These are phyloP conservation scores for Nanorana parkeri DNA, from an alignment of 2,113 vertebrate species.

Conservation along the genomic window DNA sequence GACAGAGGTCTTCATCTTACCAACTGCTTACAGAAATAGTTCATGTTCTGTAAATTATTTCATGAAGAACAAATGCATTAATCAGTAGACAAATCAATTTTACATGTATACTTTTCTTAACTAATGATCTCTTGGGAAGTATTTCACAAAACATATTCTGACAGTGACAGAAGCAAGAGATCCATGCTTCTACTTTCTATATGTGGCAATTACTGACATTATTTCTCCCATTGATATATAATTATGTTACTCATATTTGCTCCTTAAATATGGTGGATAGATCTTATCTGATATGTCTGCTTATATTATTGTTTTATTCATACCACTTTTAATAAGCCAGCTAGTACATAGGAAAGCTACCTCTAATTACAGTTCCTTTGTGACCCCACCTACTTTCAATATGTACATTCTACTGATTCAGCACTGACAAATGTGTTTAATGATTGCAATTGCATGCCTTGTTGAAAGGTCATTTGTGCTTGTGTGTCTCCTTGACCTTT, in stretches of 20 bases:
- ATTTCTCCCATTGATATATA: not conserved
- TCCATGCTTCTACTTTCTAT: too few relatives aligned
- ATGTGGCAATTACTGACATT: not conserved
- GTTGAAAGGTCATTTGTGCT: constrained; percentile 44
- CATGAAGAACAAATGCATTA: too few relatives aligned
- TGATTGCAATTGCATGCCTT: constrained; percentile 37
- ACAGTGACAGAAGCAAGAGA: too few relatives aligned
- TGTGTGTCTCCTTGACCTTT: constrained; percentile 38
- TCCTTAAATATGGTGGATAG: not conserved
- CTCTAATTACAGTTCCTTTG: constrained; percentile 11
- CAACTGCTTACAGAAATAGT: too few relatives aligned
- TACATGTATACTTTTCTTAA: too few relatives aligned
- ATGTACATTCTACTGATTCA: constrained; percentile 7
- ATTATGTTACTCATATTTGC: not conserved
- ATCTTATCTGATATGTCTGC: not conserved
- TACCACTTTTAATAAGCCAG: not conserved
- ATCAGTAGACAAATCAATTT: too few relatives aligned
- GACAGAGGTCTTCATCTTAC: too few relatives aligned
- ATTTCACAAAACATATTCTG: too few relatives aligned
- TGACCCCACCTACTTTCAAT: constrained; percentile 14
- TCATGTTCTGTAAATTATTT: too few relatives aligned
- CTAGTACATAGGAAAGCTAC: not conserved
- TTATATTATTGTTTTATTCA: constrained; percentile 7
- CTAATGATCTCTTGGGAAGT: too few relatives aligned
- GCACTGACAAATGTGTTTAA: constrained; percentile 39